Evolutionary conservation across 2,113 vertebrate genomes (phyloP).

Genomic region (Eublepharis macularius): DNA sequence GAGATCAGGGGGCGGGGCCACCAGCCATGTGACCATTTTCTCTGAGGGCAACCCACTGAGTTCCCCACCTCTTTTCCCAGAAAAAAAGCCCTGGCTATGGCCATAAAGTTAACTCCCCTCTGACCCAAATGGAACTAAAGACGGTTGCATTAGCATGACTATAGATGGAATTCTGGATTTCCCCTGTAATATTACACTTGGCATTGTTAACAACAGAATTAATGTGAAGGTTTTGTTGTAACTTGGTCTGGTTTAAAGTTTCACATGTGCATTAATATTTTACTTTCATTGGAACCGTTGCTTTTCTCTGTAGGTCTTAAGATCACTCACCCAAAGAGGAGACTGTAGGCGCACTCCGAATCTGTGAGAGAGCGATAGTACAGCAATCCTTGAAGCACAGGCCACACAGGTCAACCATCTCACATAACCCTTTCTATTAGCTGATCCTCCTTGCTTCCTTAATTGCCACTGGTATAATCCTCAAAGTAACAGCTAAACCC

Average conservation of each 20-base stretch:
- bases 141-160: neutral
- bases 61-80: too few relatives aligned
- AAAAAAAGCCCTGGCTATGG: too few relatives aligned
- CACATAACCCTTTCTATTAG: conserved; percentile 28
- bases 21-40: too few relatives aligned
- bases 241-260: neutral
- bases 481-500: conserved; percentile 42
- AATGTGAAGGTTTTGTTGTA: neutral
- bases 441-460: conserved; percentile 41
- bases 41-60: too few relatives aligned
- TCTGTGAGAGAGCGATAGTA: conserved; percentile 12
- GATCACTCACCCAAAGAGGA: neutral
- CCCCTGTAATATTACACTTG: neutral
- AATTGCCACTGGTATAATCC: conserved; percentile 40
- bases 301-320: conserved; percentile 17
- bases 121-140: neutral
- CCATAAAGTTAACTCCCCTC: neutral
- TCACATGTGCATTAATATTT: fast-evolving
- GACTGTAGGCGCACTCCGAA: neutral
- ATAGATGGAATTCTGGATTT: neutral
- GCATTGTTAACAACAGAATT: neutral
- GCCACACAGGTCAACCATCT: conserved; percentile 30
- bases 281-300: neutral
- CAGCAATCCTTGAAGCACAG: conserved; percentile 21
- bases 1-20: too few relatives aligned